Conservation (phyloP, 2,113 vertebrate genomes). For the Odobenus rosmarus region DNA sequence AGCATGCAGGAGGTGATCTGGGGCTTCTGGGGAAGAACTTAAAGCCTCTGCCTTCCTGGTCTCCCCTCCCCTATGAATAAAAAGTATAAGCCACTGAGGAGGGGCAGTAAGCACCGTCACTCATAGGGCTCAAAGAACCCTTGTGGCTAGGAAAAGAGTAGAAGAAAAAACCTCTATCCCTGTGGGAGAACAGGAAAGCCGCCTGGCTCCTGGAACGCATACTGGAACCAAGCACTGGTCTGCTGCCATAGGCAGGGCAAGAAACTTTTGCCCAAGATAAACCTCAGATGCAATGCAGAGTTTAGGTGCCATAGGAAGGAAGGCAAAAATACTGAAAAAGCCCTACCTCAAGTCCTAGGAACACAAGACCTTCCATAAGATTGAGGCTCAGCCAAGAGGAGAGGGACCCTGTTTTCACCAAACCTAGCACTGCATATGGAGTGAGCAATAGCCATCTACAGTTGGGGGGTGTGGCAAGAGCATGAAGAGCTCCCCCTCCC, state of each 20-base stretch:
- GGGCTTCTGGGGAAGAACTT: not conserved
- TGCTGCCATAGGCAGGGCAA: not conserved
- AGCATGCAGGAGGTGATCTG: not conserved
- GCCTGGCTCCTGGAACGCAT: not conserved
- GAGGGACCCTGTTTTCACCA: not conserved
- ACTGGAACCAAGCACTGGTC: not conserved
- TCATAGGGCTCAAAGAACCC: not conserved
- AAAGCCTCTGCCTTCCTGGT: not conserved
- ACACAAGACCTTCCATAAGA: not conserved
- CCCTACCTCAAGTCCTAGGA: not conserved
- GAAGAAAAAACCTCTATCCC: not conserved
- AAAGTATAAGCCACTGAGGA: not conserved
- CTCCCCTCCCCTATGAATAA: not conserved
- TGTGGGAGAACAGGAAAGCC: not conserved
- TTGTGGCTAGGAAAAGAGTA: not conserved
- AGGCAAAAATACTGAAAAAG: not conserved
- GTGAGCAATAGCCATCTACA: not conserved
- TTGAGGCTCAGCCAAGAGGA: not conserved
- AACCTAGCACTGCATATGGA: not conserved
- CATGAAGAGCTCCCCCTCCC: fast-evolving
- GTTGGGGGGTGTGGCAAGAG: not conserved
- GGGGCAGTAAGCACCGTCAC: not conserved
- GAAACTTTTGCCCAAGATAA: not conserved
- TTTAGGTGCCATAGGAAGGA: not conserved
- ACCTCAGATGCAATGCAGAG: not conserved